Percentiles rank a stretch among this genome's conserved stretches.
Conservation (phyloP, 2,797 vertebrate species). For the Hyperoplus lanceolatus region DNA sequence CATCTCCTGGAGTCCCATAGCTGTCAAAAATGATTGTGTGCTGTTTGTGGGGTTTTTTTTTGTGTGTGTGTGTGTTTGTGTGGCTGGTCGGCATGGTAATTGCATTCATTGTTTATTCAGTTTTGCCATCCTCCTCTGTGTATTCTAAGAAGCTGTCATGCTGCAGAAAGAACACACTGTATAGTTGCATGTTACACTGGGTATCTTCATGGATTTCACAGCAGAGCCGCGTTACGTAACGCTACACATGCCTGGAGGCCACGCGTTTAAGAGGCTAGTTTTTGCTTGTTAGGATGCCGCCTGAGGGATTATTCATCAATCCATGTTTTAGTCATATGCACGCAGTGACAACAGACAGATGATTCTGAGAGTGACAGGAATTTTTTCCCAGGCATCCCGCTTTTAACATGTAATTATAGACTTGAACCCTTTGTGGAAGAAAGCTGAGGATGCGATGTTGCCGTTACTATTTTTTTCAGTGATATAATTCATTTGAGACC, state of each 20-base stretch:
- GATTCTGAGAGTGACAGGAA: slow-evolving; percentile 61
- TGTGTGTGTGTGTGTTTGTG: slow-evolving; percentile 9
- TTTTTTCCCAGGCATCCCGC: slow-evolving; percentile 31
- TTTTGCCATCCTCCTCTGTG: slow-evolving; percentile 33
- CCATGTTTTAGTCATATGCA: slow-evolving; percentile 63
- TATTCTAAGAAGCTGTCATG: slow-evolving; percentile 40
- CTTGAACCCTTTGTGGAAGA: slow-evolving; percentile 22
- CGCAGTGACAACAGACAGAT: slow-evolving; percentile 68
- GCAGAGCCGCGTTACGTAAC: slow-evolving; percentile 70
- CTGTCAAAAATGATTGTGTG: slow-evolving; percentile 16
- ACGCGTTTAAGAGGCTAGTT: slow-evolving; percentile 65
- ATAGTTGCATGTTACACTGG: slow-evolving; percentile 42
- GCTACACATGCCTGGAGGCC: slow-evolving; percentile 56
- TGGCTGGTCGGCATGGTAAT: background rate
- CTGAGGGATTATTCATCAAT: slow-evolving; percentile 66
- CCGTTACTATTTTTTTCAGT: too few species aligned
- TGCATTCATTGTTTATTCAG: slow-evolving; percentile 40
- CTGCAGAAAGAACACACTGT: slow-evolving; percentile 41
- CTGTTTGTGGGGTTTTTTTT: background rate
- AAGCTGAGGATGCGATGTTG: background rate
- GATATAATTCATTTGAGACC: background rate
- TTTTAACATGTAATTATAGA: slow-evolving; percentile 27
- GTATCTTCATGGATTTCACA: slow-evolving; percentile 53
- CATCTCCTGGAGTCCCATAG: background rate
- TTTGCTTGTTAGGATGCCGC: slow-evolving; percentile 72